These are phyloP conservation scores for Acropora tenuis DNA, from an alignment of 64 coral and sea anemone species.

Conservation along the genomic window DNA sequence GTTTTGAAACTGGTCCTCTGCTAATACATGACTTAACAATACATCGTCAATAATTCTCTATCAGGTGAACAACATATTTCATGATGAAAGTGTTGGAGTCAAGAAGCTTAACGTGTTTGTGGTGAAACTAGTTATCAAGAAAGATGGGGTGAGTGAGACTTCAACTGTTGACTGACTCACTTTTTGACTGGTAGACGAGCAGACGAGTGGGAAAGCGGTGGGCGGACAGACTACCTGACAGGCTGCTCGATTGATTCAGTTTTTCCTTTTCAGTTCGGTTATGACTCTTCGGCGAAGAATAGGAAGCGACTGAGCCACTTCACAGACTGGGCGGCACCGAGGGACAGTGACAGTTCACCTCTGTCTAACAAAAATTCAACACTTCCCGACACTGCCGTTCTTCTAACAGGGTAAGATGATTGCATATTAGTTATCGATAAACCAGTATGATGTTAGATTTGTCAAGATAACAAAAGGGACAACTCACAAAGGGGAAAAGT, in stretches of 20 bases:
- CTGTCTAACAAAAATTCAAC: neutral
- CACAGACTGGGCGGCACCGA: slow-evolving; percentile 15
- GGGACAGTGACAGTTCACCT: neutral
- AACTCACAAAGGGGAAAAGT: too few relatives aligned
- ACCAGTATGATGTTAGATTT: too few relatives aligned
- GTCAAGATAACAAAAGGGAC: too few relatives aligned
- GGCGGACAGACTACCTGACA: neutral
- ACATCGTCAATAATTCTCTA: neutral
- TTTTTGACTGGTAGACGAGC: neutral
- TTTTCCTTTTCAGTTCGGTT: slow-evolving; percentile 42
- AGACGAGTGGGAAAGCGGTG: neutral
- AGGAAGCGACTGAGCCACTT: neutral
- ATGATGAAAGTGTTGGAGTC: slow-evolving; percentile 57
- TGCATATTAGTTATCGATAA: too few relatives aligned
- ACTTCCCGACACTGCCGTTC: slow-evolving; percentile 38
- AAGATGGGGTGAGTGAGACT: slow-evolving; percentile 44
- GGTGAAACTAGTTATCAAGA: slow-evolving; percentile 31
- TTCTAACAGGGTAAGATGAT: slow-evolving; percentile 33
- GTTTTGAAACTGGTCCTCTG: too few relatives aligned
- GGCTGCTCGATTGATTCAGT: neutral
- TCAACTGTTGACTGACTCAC: neutral
- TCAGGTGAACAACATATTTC: slow-evolving; percentile 55
- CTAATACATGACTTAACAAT: too few relatives aligned
- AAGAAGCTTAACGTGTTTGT: slow-evolving; percentile 23
- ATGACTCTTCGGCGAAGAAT: neutral